Evolutionary conservation across 2,888 invertebrate genomes (phyloP).

Genomic region (Alsophila aescularia): DNA sequence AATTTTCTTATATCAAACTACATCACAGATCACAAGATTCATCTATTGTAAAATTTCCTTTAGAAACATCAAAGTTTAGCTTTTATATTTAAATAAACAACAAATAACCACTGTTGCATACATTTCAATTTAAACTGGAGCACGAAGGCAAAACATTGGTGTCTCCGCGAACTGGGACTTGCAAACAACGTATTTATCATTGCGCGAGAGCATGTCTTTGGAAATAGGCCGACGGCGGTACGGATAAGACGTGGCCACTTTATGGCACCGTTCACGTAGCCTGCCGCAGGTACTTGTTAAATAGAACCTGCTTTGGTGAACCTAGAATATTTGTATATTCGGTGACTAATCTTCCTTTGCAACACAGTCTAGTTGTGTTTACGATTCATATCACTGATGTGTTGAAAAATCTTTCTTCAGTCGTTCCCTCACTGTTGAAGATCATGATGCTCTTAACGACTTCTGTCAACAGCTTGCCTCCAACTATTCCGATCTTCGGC

Average conservation of each 20-base stretch:
- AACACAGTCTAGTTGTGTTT: background rate
- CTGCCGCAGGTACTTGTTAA: conserved; percentile 14
- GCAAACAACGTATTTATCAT: conserved; percentile 31
- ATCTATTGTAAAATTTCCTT: too few relatives aligned
- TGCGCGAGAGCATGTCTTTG: conserved; percentile 23
- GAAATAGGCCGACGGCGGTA: conserved; percentile 28
- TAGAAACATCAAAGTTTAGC: too few relatives aligned
- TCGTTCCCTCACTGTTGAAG: too few relatives aligned
- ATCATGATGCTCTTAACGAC: too few relatives aligned
- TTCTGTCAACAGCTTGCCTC: too few relatives aligned
- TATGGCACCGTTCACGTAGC: conserved; percentile 22
- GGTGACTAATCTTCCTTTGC: conserved; percentile 13
- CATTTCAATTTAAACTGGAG: conserved; percentile 15
- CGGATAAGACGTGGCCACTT: conserved; percentile 26
- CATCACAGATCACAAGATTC: too few relatives aligned
- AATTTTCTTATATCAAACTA: too few relatives aligned
- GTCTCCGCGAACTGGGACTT: conserved; percentile 26
- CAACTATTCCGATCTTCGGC: too few relatives aligned
- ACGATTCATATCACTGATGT: too few relatives aligned
- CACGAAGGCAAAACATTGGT: conserved; percentile 24
- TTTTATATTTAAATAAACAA: too few relatives aligned
- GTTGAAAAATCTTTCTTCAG: too few relatives aligned
- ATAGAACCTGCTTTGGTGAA: conserved; percentile 11
- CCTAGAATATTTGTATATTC: background rate
- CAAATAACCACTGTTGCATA: background rate